Evolutionary conservation across 2,888 invertebrate species (phyloP), one percentile per base, ranked within the genome.

Genomic region (Penaeus monodon): DNA sequence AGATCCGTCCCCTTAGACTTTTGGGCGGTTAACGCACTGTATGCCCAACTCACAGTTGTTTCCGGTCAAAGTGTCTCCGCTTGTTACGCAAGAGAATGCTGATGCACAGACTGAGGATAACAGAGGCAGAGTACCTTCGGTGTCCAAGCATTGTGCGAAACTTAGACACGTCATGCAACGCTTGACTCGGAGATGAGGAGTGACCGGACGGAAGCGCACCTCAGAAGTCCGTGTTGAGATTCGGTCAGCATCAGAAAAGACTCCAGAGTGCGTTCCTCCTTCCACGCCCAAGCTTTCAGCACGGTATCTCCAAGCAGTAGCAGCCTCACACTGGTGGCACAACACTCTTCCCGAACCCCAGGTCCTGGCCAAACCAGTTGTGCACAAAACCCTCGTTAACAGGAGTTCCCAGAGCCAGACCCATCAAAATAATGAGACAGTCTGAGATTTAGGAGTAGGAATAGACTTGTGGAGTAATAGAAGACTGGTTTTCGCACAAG

Each of bases 331-430:
- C n/a, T 33, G 88, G 88, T n/a, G 85, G 87, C 10, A 57, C 85
- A 44, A 24, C 87, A 10, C 79, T 85, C 8, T 85, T 66, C 24
- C 29, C 84, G 89, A 96, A 92, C 96, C 96, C 17, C 95, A 95
- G 91, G 94, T 96, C 88, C 95, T 96, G 92, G 95, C 95, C n/a
- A 97, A 97, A 93, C 97, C 97, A 27, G 95, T 95, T 91, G 95
- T 97, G 91, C 94, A 96, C 93, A 94, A 95, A 91, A 96, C 95
- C 95, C 70, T 93, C 93, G 65, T 92, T 94, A 90, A 93, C 57
- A 91, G 81, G 24, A 70, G 74, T 29, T 86, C 86, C 81, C 88
- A 20, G 89, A 89, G 63, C 83, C 88, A 24, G 90, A 90, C 66
- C 81, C 85, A 22, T 84, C 87, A 27, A 89, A 89, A 76, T 83